Evolutionary conservation across 2,797 vertebrate species (phyloP).

Genomic region (Lates japonicus): DNA sequence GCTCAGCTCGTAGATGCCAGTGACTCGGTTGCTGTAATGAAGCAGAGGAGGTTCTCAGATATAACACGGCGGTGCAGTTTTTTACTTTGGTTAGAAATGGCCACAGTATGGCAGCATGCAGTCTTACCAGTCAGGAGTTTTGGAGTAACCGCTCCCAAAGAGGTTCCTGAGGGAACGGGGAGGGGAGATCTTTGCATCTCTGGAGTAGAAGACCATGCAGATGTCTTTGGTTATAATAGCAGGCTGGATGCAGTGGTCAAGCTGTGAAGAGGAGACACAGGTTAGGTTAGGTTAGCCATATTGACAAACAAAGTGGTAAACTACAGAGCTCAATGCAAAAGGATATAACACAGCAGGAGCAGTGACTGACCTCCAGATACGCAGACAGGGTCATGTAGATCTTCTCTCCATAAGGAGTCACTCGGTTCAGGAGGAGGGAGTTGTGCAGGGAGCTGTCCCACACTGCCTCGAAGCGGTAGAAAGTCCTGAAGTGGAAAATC

Average conservation of each 20-base stretch:
- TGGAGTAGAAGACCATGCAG: slow-evolving; percentile 98
- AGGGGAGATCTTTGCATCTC: slow-evolving; percentile 96
- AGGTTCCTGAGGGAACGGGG: slow-evolving; percentile 96
- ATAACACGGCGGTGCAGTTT: not conserved
- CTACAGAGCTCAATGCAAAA: not conserved
- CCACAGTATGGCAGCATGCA: not conserved
- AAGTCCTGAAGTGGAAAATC: slow-evolving; percentile 86
- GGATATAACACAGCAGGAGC: not conserved
- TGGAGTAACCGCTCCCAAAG: slow-evolving; percentile 96
- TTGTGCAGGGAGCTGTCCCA: slow-evolving; percentile 99
- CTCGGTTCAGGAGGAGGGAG: slow-evolving; percentile 96
- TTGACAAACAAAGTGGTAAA: not conserved
- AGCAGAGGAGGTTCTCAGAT: slow-evolving; percentile 15
- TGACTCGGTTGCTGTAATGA: slow-evolving; percentile 94
- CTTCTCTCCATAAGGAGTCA: slow-evolving; percentile 98
- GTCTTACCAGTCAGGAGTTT: slow-evolving; percentile 94
- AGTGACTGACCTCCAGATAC: slow-evolving; percentile 93
- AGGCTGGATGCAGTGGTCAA: slow-evolving; percentile 99
- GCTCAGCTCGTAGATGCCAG: slow-evolving; percentile 97
- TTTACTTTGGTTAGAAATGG: not conserved
- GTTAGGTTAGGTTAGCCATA: not conserved
- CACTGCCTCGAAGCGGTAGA: slow-evolving; percentile 97
- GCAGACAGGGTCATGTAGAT: slow-evolving; percentile 99
- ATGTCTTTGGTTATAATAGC: slow-evolving; percentile 98
- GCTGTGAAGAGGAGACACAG: slow-evolving; percentile 80